Evolutionary conservation across 1,140 invertebrate species (phyloP).

Genomic region (Eufriesea mexicana): DNA sequence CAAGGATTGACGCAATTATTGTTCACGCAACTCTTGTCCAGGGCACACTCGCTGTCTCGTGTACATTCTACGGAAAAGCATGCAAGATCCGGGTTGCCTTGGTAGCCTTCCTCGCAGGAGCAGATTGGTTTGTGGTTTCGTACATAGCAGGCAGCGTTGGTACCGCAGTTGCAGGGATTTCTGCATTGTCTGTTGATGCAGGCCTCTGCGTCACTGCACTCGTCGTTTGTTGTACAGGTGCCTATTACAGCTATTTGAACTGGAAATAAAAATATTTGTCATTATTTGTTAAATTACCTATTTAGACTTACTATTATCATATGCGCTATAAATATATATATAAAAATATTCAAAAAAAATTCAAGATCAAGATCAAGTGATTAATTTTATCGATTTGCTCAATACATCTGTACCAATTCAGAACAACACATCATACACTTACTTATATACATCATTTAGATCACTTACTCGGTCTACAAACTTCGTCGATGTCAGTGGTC

Average conservation of each 20-base stretch:
- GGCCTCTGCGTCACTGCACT: slow-evolving; percentile 90
- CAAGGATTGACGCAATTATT: slow-evolving; percentile 93
- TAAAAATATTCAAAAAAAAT: no score
- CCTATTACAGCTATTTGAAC: slow-evolving; percentile 86
- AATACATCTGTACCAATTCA: no score
- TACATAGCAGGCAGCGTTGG: slow-evolving; percentile 91
- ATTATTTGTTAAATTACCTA: no score
- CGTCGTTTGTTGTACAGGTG: slow-evolving; percentile 89
- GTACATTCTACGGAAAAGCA: slow-evolving; percentile 91
- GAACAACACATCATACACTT: no score
- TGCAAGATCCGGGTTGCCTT: slow-evolving; percentile 91
- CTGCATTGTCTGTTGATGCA: slow-evolving; percentile 93
- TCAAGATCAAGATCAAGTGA: no score
- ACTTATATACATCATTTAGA: not conserved
- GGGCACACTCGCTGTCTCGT: slow-evolving; percentile 90
- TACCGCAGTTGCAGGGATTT: slow-evolving; percentile 93
- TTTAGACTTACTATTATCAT: no score
- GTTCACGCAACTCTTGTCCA: slow-evolving; percentile 91
- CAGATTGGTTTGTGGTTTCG: slow-evolving; percentile 93
- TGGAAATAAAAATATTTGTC: slow-evolving; percentile 15
- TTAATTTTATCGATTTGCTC: no score
- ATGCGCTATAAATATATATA: no score
- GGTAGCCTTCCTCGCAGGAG: slow-evolving; percentile 90
- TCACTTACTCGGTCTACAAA: slow-evolving; percentile 85
- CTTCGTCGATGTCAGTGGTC: slow-evolving; percentile 89